Evolutionary conservation across 1,140 invertebrate genomes (phyloP), one percentile per base, ranked within the genome.

Genomic region (Rhyacophila brunnea): DNA sequence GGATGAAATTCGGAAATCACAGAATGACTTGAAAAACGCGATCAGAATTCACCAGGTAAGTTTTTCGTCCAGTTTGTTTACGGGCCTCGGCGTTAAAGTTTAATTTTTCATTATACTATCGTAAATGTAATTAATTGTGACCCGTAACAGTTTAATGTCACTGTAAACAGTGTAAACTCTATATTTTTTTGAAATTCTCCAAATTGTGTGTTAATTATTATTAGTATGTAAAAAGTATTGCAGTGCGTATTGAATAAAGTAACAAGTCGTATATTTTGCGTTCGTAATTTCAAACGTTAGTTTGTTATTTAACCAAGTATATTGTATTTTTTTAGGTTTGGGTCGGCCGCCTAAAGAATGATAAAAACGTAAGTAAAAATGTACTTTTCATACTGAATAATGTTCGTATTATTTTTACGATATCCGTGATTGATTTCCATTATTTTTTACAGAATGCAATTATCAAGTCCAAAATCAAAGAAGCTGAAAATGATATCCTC

Each of bases 1-100:
- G 66, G 78, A 80, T 70, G 82, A 85, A 67, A 85, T 87, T 69
- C 71, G 80, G 43, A 74, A 74, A 66, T 82, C 83, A 67, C 85
- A 87, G 73, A 78, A 75, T 59, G 82, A 85, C 65, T 75, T 87
- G 70, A 85, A 82, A 80, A 81, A 81, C 71, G 84, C 84, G 59
- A 86, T 87, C 70, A 74, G 79, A 67, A 75, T 83, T 75, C 85
- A 87, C 78, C 84, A 86, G 83, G 85, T 85, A 75, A 80, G 74
- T 74, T 59, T 58, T 62, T 54, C 58, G 43, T 45, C 36, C 18
- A 58, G 20, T 40, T 58, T 44, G 40, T 60, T 42, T 47, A 42
- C 51, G 52, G 53, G 51, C 43, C 19, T 53, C 47, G 47, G 47
- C 13, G 1, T 28, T n/a, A 13, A 10, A 28, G 23, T 28, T 28